Evolutionary conservation across 2,888 invertebrate species (phyloP), one percentile per base, ranked within the genome.

Genomic region (Pteria penguin): DNA sequence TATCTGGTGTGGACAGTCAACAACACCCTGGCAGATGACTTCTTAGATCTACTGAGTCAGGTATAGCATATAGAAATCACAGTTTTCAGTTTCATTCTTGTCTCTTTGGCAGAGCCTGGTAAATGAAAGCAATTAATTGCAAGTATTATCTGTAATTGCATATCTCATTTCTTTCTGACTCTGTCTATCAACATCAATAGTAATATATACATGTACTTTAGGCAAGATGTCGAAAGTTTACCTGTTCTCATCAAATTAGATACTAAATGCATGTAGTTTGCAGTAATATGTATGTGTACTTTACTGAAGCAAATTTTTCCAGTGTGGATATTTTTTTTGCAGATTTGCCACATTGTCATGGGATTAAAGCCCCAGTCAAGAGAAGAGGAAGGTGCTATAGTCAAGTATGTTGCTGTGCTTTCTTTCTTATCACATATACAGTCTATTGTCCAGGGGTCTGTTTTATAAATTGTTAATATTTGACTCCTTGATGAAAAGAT

Each of bases 1-100:
- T 97, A 96, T 92, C 94, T 97, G 83, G 95, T 97, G 87, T 97
- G 97, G 97, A 95, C 96, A 75, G 95, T 96, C 72, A 95, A 95
- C 82, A 94, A 95, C 83, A 93, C 93, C 61, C 86, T 93, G 22
- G 89, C 93, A 69, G 86, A 89, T 61, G 90, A 91, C 71, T 92
- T 93, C 76, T 87, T 93, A 26, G 88, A 90, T 75, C 87, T 93
- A 2, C 88, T 93, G 1, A 93, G 92, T 82, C 93, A 93, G 90
- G 88, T 87, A 72, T n/a, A 29, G 72, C 72, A 4, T n/a, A 0
- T 18, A 18, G 45, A 45, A 45, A 45, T 14, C 8, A 45, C 18
- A 45, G 45, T 45, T n/a, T n/a, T 45, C 14, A 45, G 14, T 45
- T 45, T 45, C 8, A 11, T 8, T 45, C 8, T 45, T 45, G 8